Evolutionary conservation across 2,797 vertebrate genomes (phyloP).

Genomic region (Fundulus diaphanus): DNA sequence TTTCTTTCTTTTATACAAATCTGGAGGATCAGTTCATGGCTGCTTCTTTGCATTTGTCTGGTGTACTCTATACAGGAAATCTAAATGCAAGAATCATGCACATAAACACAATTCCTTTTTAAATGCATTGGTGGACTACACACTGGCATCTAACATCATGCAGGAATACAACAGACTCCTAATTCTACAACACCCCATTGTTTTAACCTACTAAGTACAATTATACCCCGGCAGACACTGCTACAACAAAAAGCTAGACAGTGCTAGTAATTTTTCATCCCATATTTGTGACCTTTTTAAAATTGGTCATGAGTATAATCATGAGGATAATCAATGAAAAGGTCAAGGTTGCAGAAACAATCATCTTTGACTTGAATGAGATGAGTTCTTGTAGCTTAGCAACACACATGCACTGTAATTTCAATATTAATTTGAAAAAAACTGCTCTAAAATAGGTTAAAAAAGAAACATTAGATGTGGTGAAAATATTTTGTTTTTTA

Average conservation of each 20-base stretch:
- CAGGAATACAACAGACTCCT: neutral
- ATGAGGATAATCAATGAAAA: constrained; percentile 39
- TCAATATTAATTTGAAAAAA: neutral
- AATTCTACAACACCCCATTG: neutral
- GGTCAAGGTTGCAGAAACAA: constrained; percentile 28
- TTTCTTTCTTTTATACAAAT: neutral
- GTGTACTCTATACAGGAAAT: neutral
- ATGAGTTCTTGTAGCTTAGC: constrained; percentile 6
- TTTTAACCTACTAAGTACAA: neutral
- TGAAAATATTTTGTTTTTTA: constrained; percentile 2
- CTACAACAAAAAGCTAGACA: neutral
- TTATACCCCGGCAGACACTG: neutral
- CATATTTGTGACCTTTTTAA: constrained; percentile 29
- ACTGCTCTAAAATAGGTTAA: neutral
- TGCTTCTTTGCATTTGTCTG: constrained; percentile 9
- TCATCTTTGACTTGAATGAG: constrained; percentile 14
- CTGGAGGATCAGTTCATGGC: neutral
- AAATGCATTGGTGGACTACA: neutral
- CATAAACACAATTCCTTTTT: neutral
- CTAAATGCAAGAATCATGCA: neutral
- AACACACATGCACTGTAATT: neutral
- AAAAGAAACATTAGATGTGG: neutral
- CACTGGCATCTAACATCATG: neutral
- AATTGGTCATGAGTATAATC: constrained; percentile 17
- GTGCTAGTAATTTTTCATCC: neutral